Evolutionary conservation across 2,113 vertebrate genomes (phyloP).

Genomic region (Theropithecus gelada): DNA sequence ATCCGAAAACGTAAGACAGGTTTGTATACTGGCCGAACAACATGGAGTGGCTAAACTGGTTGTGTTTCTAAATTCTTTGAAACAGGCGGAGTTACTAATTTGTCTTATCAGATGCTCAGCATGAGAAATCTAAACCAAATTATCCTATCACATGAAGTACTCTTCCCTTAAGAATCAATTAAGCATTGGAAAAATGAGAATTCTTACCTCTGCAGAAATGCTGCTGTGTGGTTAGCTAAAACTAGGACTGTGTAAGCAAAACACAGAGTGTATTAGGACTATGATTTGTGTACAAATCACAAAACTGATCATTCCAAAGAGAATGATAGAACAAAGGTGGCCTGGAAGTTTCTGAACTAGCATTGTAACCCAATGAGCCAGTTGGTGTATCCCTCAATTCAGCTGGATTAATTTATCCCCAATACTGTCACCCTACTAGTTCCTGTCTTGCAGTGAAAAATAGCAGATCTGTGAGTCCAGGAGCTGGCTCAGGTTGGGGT

Average conservation of each 20-base stretch:
- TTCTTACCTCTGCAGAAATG: neutral
- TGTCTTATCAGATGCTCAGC: constrained; percentile 15
- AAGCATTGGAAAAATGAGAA: neutral
- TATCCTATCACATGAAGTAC: neutral
- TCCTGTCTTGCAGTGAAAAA: neutral
- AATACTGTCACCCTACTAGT: too few species aligned
- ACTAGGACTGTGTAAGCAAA: neutral
- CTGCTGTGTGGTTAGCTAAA: neutral
- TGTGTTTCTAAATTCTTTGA: constrained; percentile 12
- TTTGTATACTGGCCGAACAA: neutral
- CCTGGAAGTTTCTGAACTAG: neutral
- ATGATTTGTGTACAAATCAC: neutral
- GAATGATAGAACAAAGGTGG: neutral
- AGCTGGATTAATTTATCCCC: neutral
- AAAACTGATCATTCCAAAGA: neutral
- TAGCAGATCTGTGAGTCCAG: neutral
- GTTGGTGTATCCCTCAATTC: neutral
- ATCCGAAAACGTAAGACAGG: neutral
- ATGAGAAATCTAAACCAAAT: neutral
- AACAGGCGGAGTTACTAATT: neutral
- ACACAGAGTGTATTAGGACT: neutral
- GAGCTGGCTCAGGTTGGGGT: neutral
- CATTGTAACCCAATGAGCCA: neutral
- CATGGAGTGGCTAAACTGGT: neutral
- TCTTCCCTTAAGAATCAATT: neutral